These are phyloP conservation scores for Empis stercorea DNA, from an alignment of 2,888 invertebrate species.

Conservation along the genomic window DNA sequence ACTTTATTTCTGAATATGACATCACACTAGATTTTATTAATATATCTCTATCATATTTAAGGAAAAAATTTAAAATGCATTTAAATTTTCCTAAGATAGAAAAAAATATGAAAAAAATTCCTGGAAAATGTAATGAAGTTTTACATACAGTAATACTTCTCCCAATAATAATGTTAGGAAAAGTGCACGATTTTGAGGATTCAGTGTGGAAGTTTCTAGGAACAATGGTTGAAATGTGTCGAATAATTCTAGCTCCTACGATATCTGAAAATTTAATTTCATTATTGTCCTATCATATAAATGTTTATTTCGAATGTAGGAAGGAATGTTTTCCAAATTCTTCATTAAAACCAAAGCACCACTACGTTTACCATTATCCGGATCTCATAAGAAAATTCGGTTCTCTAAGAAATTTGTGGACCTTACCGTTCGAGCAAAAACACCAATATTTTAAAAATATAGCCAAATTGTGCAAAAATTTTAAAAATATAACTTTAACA, in stretches of 20 bases:
- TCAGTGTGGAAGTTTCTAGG: slow-evolving; percentile 5
- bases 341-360: slow-evolving; percentile 11
- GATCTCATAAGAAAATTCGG: slow-evolving; percentile 10
- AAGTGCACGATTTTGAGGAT: slow-evolving; percentile 1
- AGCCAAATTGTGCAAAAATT: too few relatives aligned
- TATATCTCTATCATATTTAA: not conserved
- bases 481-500: too few relatives aligned
- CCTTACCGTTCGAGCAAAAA: too few relatives aligned
- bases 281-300: slow-evolving; percentile 3
- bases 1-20: not conserved
- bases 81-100: slow-evolving; percentile 4
- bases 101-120: slow-evolving; percentile 2
- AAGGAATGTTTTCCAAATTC: slow-evolving; percentile 8
- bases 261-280: slow-evolving; percentile 1
- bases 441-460: not conserved
- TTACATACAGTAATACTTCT: slow-evolving; percentile 2
- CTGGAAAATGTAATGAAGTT: slow-evolving; percentile 7
- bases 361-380: slow-evolving; percentile 11
- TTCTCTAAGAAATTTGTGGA: slow-evolving; percentile 10
- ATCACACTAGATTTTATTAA: slow-evolving; percentile 3
- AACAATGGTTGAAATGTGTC: slow-evolving; percentile 6
- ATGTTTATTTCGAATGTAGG: slow-evolving; percentile 5
- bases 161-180: slow-evolving; percentile 4
- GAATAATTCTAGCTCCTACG: slow-evolving; percentile 3
- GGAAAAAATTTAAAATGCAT: slow-evolving; percentile 3